phyloP scores from a whole-genome alignment of 2,888 invertebrate genomes.

The Cantharis rufa region DNA sequence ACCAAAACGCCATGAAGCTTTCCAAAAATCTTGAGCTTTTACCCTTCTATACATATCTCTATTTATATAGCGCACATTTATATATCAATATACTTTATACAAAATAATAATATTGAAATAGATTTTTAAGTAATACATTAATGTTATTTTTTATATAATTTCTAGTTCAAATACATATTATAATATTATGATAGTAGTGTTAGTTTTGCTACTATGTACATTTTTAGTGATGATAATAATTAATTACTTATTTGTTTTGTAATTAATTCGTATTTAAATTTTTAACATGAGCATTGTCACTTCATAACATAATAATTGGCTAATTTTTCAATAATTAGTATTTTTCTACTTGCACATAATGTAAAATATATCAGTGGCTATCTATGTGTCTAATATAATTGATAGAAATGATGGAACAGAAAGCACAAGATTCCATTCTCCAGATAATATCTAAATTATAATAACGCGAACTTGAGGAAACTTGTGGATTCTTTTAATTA shows the following conservation, averaged over 20 bases:
- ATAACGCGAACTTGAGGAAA: slow-evolving; percentile 9
- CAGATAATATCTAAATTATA: not conserved
- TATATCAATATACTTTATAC: slow-evolving; percentile 6
- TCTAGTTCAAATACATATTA: not conserved
- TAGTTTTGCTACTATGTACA: not conserved
- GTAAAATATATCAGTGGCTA: slow-evolving; percentile 48
- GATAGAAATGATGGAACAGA: slow-evolving; percentile 8
- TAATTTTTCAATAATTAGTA: slow-evolving; percentile 49
- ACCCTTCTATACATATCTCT: slow-evolving; percentile 34
- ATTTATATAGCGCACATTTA: slow-evolving; percentile 30
- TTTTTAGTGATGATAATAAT: not conserved
- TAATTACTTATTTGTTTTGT: not conserved
- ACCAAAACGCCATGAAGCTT: slow-evolving; percentile 6
- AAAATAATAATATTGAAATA: slow-evolving; percentile 5
- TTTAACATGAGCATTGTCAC: slow-evolving; percentile 12
- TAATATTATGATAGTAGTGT: not conserved
- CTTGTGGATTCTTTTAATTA: slow-evolving; percentile 14
- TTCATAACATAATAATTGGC: slow-evolving; percentile 30
- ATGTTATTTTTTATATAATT: not conserved
- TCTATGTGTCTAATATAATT: slow-evolving; percentile 42
- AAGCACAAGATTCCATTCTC: slow-evolving; percentile 19
- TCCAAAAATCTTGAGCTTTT: slow-evolving; percentile 17
- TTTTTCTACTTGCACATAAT: slow-evolving; percentile 58
- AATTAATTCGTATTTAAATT: not conserved
- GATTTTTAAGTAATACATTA: not conserved